Evolutionary conservation across 2,888 invertebrate species (phyloP).

Genomic region (Himalopsyche anomala): DNA sequence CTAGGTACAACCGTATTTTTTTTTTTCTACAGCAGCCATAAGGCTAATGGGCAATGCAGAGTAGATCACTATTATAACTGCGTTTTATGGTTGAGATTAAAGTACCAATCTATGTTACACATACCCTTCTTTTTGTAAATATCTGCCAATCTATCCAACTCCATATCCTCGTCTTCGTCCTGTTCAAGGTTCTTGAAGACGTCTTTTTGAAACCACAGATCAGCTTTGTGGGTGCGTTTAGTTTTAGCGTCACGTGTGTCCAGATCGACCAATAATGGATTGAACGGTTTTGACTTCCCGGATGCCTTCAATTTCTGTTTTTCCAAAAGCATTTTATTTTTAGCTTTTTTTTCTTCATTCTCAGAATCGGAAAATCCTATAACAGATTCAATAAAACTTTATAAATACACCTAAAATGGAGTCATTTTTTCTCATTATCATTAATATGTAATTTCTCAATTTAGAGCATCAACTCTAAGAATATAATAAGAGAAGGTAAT

Average conservation of each 20-base stretch:
- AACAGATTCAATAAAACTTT: constrained; percentile 50
- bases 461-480: no score
- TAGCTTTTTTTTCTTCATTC: constrained; percentile 67
- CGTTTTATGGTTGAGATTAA: no score
- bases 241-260: constrained; percentile 86
- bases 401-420: no score
- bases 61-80: no score
- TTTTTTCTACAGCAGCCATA: neutral
- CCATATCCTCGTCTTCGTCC: constrained; percentile 93
- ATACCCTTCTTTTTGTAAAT: constrained; percentile 84
- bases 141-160: constrained; percentile 87
- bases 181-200: constrained; percentile 87
- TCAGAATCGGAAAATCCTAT: constrained; percentile 83
- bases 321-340: constrained; percentile 67
- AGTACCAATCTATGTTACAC: constrained; percentile 61
- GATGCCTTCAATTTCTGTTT: constrained; percentile 66
- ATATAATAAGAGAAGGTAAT: no score
- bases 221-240: constrained; percentile 85
- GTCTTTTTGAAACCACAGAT: constrained; percentile 92
- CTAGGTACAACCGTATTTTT: no score
- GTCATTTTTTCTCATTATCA: no score
- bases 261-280: constrained; percentile 88
- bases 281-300: constrained; percentile 69
- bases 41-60: neutral
- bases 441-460: no score